Evolutionary conservation across 2,888 invertebrate species (phyloP), one percentile per base, ranked within the genome.

Genomic region (Ariolimax columbianus): DNA sequence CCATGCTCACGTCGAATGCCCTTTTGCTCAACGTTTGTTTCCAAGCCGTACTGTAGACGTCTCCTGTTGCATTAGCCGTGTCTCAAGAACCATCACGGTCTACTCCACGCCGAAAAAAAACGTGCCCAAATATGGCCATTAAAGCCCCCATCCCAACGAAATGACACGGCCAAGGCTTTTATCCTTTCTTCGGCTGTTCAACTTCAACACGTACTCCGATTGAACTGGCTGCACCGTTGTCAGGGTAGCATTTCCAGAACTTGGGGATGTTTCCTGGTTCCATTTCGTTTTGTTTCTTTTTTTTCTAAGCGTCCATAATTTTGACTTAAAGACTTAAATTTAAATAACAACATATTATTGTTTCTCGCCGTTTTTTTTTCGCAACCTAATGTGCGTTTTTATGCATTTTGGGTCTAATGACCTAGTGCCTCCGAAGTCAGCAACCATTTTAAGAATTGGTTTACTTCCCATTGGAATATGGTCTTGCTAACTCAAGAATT

Each of bases 111-210:
- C 23, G 70, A 38, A 70, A 40, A 66, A 68, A 70, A 68, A n/a
- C 70, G 70, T 70, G 70, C 70, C 70, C 70, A 38, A 70, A 70
- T 70, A 70, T 38, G 70, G 23, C 70, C 70, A 70, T 70, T 70
- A 70, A 70, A 70, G 38, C 70, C 70, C 36, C 68, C 23, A 40
- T 70, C 70, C 68, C 19, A 17, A 23, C 1, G 14, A 70, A 70
- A 70, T 70, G 70, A 38, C 70, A 70, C 38, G 70, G 19, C 70
- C 40, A 36, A 36, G 70, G 70, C 70, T 70, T 70, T 70, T 70
- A 70, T 70, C 70, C 9, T 38, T 38, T 70, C 70, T 6, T 40
- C 6, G 70, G 38, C 38, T 70, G 40, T 70, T 70, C 68, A 19
- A 70, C 70, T 70, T 70, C 19, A 38, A 38, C 70, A 70, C 70